Conservation (phyloP, 2,113 vertebrate species). For the Ornithorhynchus anatinus region DNA sequence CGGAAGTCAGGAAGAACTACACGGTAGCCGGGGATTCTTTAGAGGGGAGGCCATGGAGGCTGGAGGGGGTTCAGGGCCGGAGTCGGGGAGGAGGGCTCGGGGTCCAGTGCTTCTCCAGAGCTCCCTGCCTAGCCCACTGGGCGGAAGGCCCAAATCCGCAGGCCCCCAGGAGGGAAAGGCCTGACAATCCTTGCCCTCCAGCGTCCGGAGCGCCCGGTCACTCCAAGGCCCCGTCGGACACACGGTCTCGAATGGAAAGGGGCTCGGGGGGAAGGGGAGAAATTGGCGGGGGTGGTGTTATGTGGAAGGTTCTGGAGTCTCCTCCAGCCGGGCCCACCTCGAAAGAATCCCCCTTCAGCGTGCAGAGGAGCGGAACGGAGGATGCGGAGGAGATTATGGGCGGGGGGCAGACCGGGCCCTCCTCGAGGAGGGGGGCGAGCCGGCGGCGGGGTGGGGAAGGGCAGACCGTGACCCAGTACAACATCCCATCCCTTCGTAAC, state of each 20-base stretch:
- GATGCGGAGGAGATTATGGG: too few species aligned
- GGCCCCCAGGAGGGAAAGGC: too few species aligned
- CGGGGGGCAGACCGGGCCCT: neutral
- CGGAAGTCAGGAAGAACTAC: constrained; percentile 68
- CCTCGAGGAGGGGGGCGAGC: neutral
- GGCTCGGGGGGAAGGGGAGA: too few species aligned
- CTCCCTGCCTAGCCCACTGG: too few species aligned
- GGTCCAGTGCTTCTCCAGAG: too few species aligned
- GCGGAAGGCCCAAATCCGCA: too few species aligned
- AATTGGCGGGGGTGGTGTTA: neutral
- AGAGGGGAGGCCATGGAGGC: constrained; percentile 45
- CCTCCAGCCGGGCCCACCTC: constrained; percentile 30
- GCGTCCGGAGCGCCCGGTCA: too few species aligned
- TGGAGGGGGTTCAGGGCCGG: neutral
- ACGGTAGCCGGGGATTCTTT: constrained; percentile 73
- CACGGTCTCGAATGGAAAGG: too few species aligned
- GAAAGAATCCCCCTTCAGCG: constrained; percentile 50
- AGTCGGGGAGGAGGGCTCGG: accelerated
- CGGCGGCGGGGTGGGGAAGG: neutral
- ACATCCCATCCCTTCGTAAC: constrained; percentile 32
- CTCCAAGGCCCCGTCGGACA: too few species aligned
- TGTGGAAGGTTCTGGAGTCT: constrained; percentile 15
- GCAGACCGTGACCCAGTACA: constrained; percentile 33
- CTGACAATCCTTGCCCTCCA: too few species aligned
- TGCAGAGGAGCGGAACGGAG: constrained; percentile 35